Evolutionary conservation across 2,113 vertebrate species (phyloP), one percentile per base, ranked within the genome.

Genomic region (Cranoglanis bouderius): DNA sequence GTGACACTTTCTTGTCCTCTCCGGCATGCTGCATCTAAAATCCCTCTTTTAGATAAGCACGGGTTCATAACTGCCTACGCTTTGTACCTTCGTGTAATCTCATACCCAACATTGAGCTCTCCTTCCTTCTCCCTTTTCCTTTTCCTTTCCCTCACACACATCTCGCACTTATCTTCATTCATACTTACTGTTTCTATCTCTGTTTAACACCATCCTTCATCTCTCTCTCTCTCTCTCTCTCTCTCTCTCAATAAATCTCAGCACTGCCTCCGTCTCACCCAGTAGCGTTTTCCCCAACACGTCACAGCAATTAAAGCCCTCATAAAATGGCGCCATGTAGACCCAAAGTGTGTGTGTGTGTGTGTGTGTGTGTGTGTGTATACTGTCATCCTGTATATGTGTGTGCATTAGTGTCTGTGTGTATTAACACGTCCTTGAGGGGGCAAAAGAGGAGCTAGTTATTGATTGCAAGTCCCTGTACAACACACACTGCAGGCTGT

Each of bases 281-380:
- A 67, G 84, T 85, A 85, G 85, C 78, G 61, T 51, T 86, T 43
- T 59, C 83, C 70, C 21, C 84, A 82, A 87, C 82, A 67, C 85
- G 83, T 90, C 88, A 92, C 82, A 80, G 88, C 87, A 92, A 92
- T 92, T 92, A 92, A 90, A 88, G 87, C 84, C 38, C 87, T 90
- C 86, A 82, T 90, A 92, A 90, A 92, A 88, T 84, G 90, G 92
- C 89, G 90, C 90, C 92, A 89, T 90, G 85, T 74, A 90, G 88
- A 85, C 89, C 82, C 46, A 88, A 74, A 74, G 80, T 72, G 70
- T 84, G 75, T 81, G 86, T 90, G 83, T 89, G 85, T 86, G 53
- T 85, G 84, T 53, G 83, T 61, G 75, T 51, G 65, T 87, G 35
- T 75, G 86, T 80, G 84, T 65, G 74, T 61, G 24, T 65, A 21